A percentile compares a stretch with the other conserved stretches of the same genome.
Evolutionary conservation across 2,888 invertebrate genomes (phyloP).

Genomic region (Acleris sparsana): DNA sequence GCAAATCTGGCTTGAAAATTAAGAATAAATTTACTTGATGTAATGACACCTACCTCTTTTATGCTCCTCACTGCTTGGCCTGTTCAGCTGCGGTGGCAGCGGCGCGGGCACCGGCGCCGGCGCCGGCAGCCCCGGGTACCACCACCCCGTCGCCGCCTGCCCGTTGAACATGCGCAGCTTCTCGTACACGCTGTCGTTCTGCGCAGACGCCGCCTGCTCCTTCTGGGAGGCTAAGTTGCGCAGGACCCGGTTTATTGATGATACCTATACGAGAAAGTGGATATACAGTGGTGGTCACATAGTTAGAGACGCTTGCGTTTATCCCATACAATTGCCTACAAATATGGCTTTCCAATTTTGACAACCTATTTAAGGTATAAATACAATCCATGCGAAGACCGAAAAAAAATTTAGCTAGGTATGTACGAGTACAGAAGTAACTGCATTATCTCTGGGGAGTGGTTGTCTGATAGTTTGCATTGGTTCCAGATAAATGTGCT

Average conservation of each 20-base stretch:
- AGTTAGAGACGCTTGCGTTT: too few species aligned
- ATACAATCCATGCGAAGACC: background rate
- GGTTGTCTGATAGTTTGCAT: too few species aligned
- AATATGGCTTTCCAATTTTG: too few species aligned
- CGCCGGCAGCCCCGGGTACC: conserved; percentile 92
- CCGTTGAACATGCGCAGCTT: conserved; percentile 98
- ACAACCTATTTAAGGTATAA: too few species aligned
- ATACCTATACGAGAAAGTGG: conserved; percentile 87
- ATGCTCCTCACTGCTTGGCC: conserved; percentile 87
- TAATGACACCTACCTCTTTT: conserved; percentile 85
- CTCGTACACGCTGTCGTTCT: conserved; percentile 96
- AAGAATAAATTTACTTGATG: too few species aligned
- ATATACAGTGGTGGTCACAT: too few species aligned
- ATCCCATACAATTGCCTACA: too few species aligned
- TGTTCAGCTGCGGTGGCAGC: conserved; percentile 82
- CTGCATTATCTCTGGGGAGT: too few species aligned
- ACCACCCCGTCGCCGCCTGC: conserved; percentile 91
- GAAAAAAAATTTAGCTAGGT: too few species aligned
- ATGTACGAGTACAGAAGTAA: too few species aligned
- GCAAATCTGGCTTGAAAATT: too few species aligned
- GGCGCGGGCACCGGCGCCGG: conserved; percentile 89
- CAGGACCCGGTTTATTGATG: conserved; percentile 98
- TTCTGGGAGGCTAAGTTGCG: conserved; percentile 98
- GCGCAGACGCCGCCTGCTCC: conserved; percentile 93
- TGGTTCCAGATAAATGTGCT: too few species aligned